Evolutionary conservation across 1,140 invertebrate genomes (phyloP), one percentile per base, ranked within the genome.

Genomic region (Drosophila ogumai): DNA sequence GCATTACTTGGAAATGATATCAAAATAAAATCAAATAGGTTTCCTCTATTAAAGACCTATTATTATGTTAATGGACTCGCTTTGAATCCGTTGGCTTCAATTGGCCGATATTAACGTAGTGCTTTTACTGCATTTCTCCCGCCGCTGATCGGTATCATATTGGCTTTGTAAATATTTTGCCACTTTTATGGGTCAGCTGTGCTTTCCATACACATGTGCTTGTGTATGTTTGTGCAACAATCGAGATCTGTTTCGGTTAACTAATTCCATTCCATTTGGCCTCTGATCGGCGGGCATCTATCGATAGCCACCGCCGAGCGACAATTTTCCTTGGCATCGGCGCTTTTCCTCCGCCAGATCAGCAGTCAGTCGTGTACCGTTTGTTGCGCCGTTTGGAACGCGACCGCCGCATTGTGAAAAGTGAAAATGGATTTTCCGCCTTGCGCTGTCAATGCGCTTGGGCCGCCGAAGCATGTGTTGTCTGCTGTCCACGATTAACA

Each of bases 311-410:
- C 52, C 34, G 41, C 65, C 52, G 58, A 50, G 79, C 79, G 84
- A 88, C 84, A 87, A 73, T 72, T 82, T 74, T 79, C 55, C 72
- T 34, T 57, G 59, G 50, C 79, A 43, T 68, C 46, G 55, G 40
- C 49, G 46, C 32, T 68, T 68, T 65, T 68, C 66, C 47, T 32
- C 38, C 15, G 12, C 22, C 40, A 50, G 56, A 50, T 40, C 44
- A 61, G 59, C 79, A 52, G 69, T 25, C 85, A 90, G 85, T 90
- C 85, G 78, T 75, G 81, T 79, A 90, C 82, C 77, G 78, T 81
- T 56, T 79, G 66, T 75, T 75, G 81, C 67, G 81, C 56, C 67
- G 85, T 61, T 75, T 81, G 75, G 81, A 85, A 72, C 78, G 77
- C 74, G 65, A 71, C 64, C 77, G 84, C 66, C 77, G 84, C 63